Base-by-base conservation (phyloP, 2,888 invertebrate species). In the Idaea dimidiata region DNA sequence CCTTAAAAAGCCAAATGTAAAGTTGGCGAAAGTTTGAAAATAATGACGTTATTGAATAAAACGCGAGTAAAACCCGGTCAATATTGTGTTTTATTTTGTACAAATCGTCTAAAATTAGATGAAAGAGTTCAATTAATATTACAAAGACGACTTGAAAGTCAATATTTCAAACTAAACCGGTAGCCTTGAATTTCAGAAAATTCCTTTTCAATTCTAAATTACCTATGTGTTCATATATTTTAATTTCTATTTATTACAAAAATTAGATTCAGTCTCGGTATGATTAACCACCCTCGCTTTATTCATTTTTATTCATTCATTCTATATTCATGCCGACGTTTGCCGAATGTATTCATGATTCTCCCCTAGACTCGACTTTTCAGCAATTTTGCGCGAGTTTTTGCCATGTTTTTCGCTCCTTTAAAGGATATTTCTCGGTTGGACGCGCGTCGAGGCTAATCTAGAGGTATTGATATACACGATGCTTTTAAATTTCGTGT, bases 301-400 rank as follows among this genome's bases (percentile, higher is more conserved):
- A 18, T 84, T 82, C 83, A 80, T 81, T 85, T 87, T 85, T 87
- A 86, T 89, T 86, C 87, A 87, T 88, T 86, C 80, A 86, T 88
- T 86, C 77, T 83, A 81, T 84, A 89, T 88, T 84, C 88, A 82
- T 78, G 79, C 76, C 82, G 77, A 72, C 81, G 88, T 89, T 89
- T 89, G 58, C 57, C 57, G 8, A 55, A 58, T 60, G 62, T 54
- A 54, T 43, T 43, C 43, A 43, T 43, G 43, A 43, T 43, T 57
- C 57, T 43, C 43, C 43, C 43, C 58, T 62, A 58, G 59, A 66
- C 70, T 62, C 66, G 64, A 67, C 62, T 68, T 68, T 72, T 73
- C 69, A 70, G 72, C 79, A 77, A 73, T 76, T 79, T 76, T 71
- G 60, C 60, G 59, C 70, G 65, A 66, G 71, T 69, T 71, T 68